Percentiles rank a stretch among this genome's conserved stretches.
phyloP scores from a whole-genome alignment of 23 tunicate species.

The Aplidium turbinatum region DNA sequence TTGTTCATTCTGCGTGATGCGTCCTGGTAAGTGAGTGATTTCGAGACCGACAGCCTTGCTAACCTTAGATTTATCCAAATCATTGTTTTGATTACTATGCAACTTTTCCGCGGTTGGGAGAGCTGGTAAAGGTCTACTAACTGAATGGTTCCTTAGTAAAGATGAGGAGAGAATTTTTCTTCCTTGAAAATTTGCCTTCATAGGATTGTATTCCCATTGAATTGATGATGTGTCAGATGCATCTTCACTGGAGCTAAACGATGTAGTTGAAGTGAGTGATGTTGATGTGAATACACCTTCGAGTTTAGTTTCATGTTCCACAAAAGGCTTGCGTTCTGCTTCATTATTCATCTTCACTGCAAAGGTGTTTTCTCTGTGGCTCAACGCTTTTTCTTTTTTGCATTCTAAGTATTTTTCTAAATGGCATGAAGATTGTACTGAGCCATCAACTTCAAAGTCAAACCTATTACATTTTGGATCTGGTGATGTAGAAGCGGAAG shows the following conservation, averaged over 20 bases:
- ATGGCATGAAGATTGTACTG: neutral
- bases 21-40: neutral
- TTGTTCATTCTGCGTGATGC: slow-evolving; percentile 10
- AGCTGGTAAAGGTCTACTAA: too few relatives aligned
- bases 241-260: slow-evolving; percentile 15
- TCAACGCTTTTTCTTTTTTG: neutral
- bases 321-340: neutral
- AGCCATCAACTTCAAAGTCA: slow-evolving; percentile 1
- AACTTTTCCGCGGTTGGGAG: too few relatives aligned
- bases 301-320: slow-evolving; percentile 32
- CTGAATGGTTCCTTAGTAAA: too few relatives aligned
- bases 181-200: too few relatives aligned
- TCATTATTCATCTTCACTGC: neutral
- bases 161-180: too few relatives aligned
- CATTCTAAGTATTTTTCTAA: neutral
- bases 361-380: neutral
- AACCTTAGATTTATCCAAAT: slow-evolving; percentile 10
- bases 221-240: slow-evolving; percentile 39
- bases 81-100: slow-evolving; percentile 5
- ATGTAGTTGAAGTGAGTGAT: neutral
- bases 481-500: slow-evolving; percentile 56
- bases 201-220: slow-evolving; percentile 42
- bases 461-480: slow-evolving; percentile 44
- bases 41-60: slow-evolving; percentile 22
- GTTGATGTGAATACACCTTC: slow-evolving; percentile 16